Percentiles rank a stretch among this genome's conserved stretches.
Conservation (phyloP, 1,140 invertebrate species). For the Sarcophaga bullata region DNA sequence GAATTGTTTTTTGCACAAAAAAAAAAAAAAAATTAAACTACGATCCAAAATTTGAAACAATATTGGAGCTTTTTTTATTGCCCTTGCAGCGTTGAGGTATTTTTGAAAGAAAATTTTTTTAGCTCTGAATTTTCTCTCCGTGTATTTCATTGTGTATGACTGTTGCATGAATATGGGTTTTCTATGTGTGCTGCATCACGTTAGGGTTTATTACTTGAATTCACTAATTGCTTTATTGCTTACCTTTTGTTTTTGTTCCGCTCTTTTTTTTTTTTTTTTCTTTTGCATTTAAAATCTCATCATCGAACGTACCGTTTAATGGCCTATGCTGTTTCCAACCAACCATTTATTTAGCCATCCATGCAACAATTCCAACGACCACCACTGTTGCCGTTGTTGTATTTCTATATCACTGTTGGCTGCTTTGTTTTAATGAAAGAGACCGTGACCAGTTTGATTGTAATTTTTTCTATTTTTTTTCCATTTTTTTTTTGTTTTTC, state of each 20-base stretch:
- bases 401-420: slow-evolving; percentile 22
- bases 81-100: neutral
- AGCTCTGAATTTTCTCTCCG: neutral
- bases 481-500: neutral
- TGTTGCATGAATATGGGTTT: no score
- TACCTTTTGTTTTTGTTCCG: slow-evolving; percentile 24
- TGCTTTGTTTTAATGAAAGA: slow-evolving; percentile 35
- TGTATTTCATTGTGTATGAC: no score
- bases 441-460: slow-evolving; percentile 34
- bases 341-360: neutral
- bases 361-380: neutral
- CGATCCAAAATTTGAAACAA: no score
- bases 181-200: neutral
- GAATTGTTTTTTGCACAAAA: no score
- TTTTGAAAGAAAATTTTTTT: neutral
- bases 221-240: slow-evolving; percentile 32
- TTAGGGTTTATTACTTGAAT: neutral
- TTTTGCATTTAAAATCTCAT: slow-evolving; percentile 3
- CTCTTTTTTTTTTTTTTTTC: slow-evolving; percentile 24
- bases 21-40: no score
- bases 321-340: neutral
- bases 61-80: neutral
- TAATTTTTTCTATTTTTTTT: neutral
- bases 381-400: slow-evolving; percentile 5
- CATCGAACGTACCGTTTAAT: slow-evolving; percentile 8